Base-by-base conservation (phyloP, 37 sponge, comb jelly and placozoan species). In the Aplysina aerophoba region DNA sequence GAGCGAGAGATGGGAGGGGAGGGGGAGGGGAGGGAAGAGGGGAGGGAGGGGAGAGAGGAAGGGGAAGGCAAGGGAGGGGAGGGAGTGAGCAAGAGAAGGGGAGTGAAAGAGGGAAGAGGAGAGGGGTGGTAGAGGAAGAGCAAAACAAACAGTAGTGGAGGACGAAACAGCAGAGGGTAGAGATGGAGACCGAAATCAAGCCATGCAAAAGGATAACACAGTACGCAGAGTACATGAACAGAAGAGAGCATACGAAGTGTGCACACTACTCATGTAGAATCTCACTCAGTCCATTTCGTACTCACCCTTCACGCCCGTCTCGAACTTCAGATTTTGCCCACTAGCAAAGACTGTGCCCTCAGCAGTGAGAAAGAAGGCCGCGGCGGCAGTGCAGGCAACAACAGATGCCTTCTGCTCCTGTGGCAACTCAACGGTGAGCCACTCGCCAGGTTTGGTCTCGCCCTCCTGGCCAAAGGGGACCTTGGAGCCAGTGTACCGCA, bases 251-350 rank as follows among this genome's bases (percentile, higher is more conserved):
- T 8, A 44, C 3, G 6, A 44, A 8, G 6, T 8, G 6, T 44
- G 50, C 50, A 44, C 3, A 11, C 50, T 8, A 44, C 8, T 44
- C 6, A 8, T 44, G 50, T 8, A 44, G 50, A 11, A 3, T 11
- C 8, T 44, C 50, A 3, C 50, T 44, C 50, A 3, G 8, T 44
- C 50, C 50, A 3, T 8, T 44, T 44, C 50, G 8, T 44, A 41
- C 88, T 85, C 72, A 93, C 95, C 68, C 65, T 85, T 58, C 36
- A 87, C 91, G 27, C 93, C 96, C 53, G 83, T 83, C 71, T 92
- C 93, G 67, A 93, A 93, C 74, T 89, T 89, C 82, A 88, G 89
- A 79, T 92, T 92, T 15, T 78, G 34, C 31, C 96, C 96, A 40
- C 91, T 88, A 41, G 92, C 88, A 79, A 89, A 95, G 62, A 87